A percentile compares a stretch with the other conserved stretches of the same genome.
These are phyloP conservation scores for Tetramorium bicarinatum DNA, from an alignment of 2,888 invertebrate genomes.

Conservation along the genomic window DNA sequence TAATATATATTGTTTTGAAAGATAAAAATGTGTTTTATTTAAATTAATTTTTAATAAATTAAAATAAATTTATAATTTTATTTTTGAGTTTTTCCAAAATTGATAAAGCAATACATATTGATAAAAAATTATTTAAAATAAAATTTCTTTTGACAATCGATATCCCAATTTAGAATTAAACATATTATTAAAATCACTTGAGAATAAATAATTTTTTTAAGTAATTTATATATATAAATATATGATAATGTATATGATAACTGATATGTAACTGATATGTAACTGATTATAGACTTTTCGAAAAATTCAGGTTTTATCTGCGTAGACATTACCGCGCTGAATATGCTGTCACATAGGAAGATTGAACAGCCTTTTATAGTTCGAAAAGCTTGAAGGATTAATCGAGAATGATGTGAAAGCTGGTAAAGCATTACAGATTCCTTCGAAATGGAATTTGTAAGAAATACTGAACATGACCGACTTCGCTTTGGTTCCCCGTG, in stretches of 20 bases:
- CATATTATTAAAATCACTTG: background rate
- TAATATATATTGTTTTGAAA: background rate
- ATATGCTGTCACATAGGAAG: slow-evolving; percentile 44
- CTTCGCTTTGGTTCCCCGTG: background rate
- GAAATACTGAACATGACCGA: background rate
- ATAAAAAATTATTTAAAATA: background rate
- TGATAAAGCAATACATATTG: background rate
- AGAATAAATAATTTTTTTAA: background rate
- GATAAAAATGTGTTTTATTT: background rate
- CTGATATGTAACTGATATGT: no score
- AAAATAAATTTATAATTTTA: background rate
- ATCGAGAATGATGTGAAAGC: background rate
- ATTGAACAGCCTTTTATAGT: slow-evolving; percentile 69
- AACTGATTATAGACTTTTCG: background rate
- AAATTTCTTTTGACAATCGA: background rate
- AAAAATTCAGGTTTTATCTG: slow-evolving; percentile 39
- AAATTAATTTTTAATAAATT: background rate
- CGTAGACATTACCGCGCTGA: slow-evolving; percentile 26
- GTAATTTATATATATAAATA: background rate
- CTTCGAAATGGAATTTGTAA: background rate
- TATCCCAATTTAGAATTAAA: background rate
- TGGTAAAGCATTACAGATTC: background rate
- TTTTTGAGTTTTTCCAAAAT: background rate
- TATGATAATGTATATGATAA: background rate
- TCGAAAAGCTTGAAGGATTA: slow-evolving; percentile 25